Conservation (phyloP, 2,113 vertebrate genomes). For the Mormoops blainvillei region DNA sequence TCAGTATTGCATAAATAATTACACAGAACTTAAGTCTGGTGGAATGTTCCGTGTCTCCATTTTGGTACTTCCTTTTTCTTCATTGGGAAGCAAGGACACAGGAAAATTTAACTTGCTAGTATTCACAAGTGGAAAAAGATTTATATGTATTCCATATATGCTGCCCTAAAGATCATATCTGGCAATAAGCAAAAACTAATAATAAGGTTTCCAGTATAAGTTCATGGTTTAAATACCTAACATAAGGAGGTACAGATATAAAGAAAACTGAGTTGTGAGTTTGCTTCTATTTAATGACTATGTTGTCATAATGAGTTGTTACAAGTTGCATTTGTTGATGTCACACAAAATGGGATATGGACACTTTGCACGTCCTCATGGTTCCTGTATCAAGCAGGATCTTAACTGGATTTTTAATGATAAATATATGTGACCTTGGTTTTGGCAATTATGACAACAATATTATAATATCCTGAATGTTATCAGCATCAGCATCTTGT, state of each 20-base stretch:
- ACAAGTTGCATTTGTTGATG: neutral
- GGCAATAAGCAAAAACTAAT: neutral
- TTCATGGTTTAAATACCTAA: neutral
- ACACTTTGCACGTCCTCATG: neutral
- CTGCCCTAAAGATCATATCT: neutral
- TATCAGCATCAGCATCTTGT: too few species aligned
- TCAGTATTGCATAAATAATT: conserved; percentile 19
- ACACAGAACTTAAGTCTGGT: conserved; percentile 15
- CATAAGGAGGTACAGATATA: neutral
- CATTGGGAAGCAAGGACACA: neutral
- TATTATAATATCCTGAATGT: neutral
- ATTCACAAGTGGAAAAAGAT: neutral
- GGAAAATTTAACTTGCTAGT: neutral
- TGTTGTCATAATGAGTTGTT: neutral
- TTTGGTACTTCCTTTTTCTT: neutral
- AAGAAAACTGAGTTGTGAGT: neutral
- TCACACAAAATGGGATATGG: neutral
- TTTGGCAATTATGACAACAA: neutral
- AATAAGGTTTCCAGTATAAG: neutral
- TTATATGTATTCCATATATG: neutral
- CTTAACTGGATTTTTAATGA: neutral
- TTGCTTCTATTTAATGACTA: neutral
- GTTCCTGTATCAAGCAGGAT: neutral
- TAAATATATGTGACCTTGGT: neutral
- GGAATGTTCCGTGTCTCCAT: neutral